Evolutionary conservation across 2,113 vertebrate species (phyloP), one percentile per base, ranked within the genome.

Genomic region (Anolis sagrei): DNA sequence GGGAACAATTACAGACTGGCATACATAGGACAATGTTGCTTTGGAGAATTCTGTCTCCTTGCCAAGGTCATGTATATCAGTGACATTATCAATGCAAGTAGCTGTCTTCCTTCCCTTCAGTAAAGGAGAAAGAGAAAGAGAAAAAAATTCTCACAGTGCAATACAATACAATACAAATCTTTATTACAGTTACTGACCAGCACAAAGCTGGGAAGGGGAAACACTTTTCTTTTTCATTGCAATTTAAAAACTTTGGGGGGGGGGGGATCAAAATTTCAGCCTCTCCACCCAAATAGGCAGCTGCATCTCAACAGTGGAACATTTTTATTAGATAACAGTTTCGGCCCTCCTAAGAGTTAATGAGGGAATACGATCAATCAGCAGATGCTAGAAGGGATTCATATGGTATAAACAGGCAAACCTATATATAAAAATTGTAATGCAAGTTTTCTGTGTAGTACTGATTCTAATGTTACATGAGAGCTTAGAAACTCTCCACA

Each of bases 1-100:
- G 36, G 98, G 98, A 76, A 99, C 95, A 87, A 98, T 95, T 32
- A 97, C 95, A 5, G 97, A 96, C 95, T 97, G 97, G 92, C 98
- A 99, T 61, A 97, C 73, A 21, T 98, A 97, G 88, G 97, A 95
- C 32, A 87, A 95, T 92, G 98, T 93, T 81, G 91, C 86, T 69
- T 91, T 95, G 36, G 91, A 93, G 32, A 89, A 88, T 21, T 88
- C 91, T 0, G 89, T 73, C 19, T 94, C 94, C 1, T 81, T 76
- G 6, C 94, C 94, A 44, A 94, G 92, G 81, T 92, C 94, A 84
- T 93, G 94, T 3, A 92, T 93, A 58, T 97, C 97, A 1, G 98
- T 98, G 77, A 98, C 97, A 2, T 99, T 99, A 89, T 98, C 97
- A 0, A 94, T 87, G 88, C 98, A 99, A 48, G 94, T 84, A 0